These are phyloP conservation scores for Pygocentrus nattereri DNA, from an alignment of 2,797 vertebrate genomes.

Conservation along the genomic window DNA sequence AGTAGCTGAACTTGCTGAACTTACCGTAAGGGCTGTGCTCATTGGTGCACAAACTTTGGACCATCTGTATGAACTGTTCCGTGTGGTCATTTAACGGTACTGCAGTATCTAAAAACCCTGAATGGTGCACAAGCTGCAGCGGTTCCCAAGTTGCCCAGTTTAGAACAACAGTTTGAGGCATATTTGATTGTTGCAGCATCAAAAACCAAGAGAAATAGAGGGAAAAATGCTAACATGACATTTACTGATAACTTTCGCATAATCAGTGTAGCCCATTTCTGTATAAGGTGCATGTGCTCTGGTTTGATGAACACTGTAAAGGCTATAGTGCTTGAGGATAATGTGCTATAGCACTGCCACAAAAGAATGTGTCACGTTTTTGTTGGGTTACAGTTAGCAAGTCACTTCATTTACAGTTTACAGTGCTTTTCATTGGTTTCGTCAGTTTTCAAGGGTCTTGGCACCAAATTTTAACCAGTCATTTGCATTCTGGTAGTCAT, in stretches of 20 bases:
- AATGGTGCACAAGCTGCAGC: constrained; percentile 1
- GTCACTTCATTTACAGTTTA: too few relatives aligned
- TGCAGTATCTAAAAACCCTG: not conserved
- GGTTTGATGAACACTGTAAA: not conserved
- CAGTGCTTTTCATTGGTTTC: not conserved
- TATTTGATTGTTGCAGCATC: not conserved
- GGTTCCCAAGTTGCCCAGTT: not conserved
- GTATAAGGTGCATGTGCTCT: not conserved
- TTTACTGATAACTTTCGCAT: too few relatives aligned
- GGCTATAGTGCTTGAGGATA: not conserved
- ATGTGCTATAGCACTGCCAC: not conserved
- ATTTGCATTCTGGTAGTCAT: too few relatives aligned
- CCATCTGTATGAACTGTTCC: constrained; percentile 10
- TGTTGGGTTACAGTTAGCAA: too few relatives aligned
- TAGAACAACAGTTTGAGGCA: not conserved
- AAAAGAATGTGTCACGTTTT: too few relatives aligned
- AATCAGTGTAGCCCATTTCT: not conserved
- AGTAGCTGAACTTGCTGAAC: constrained; percentile 16
- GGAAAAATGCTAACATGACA: not conserved
- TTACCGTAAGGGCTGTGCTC: constrained; percentile 31
- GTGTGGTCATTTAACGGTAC: constrained; percentile 16
- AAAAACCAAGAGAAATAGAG: not conserved
- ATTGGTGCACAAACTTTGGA: constrained; percentile 25
- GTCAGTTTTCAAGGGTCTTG: too few relatives aligned
- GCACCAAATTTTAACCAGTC: too few relatives aligned